Conservation (phyloP, 92 coral and sea anemone species). For the Zoanthus sansibaricus region DNA sequence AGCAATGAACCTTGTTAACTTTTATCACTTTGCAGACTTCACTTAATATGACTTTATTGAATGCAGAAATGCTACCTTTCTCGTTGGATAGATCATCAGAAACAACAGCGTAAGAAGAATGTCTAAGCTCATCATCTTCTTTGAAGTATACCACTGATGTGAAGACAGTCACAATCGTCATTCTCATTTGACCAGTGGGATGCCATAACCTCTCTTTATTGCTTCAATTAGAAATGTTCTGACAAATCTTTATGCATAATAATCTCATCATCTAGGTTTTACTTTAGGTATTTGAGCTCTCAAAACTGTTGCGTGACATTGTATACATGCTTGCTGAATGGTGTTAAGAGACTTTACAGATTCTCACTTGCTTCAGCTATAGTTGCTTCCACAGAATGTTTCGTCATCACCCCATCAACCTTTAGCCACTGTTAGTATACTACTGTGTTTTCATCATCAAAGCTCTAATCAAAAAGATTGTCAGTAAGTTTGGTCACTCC, state of each 20-base stretch:
- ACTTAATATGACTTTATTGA: neutral
- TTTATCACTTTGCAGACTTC: neutral
- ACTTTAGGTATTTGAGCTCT: neutral
- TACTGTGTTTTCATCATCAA: slow-evolving; percentile 41
- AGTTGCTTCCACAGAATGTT: slow-evolving; percentile 36
- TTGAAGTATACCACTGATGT: slow-evolving; percentile 26
- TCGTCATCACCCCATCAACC: slow-evolving; percentile 54
- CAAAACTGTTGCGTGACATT: slow-evolving; percentile 34
- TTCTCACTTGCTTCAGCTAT: slow-evolving; percentile 26
- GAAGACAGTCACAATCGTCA: neutral
- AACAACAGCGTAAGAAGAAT: neutral
- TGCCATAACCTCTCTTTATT: slow-evolving; percentile 30
- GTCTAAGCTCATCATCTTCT: neutral
- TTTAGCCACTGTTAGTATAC: slow-evolving; percentile 67
- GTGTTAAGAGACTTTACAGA: slow-evolving; percentile 11
- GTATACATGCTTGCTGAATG: slow-evolving; percentile 47
- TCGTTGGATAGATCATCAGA: slow-evolving; percentile 19
- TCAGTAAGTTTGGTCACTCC: slow-evolving; percentile 21
- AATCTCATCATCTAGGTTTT: neutral
- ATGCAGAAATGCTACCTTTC: slow-evolving; percentile 3
- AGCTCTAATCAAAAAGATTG: slow-evolving; percentile 6
- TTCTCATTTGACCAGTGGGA: slow-evolving; percentile 16
- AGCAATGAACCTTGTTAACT: neutral
- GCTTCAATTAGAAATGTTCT: slow-evolving; percentile 40
- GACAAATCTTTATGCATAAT: slow-evolving; percentile 36